Conservation (phyloP, 1,140 invertebrate species). For the Tribolium madens region DNA sequence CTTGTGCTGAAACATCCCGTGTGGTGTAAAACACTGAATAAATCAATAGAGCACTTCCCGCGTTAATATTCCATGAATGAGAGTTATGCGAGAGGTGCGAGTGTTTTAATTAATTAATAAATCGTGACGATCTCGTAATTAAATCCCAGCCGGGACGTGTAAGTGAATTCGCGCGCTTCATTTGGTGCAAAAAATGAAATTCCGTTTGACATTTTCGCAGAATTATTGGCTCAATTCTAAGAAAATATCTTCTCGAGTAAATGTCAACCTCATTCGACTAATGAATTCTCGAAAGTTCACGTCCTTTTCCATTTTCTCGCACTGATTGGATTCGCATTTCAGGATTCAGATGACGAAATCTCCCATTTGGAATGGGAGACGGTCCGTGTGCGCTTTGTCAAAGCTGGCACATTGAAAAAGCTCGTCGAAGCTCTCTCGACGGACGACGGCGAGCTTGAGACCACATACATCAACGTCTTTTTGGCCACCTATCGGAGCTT, state of each 20-base stretch:
- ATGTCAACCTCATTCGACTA: constrained; percentile 3
- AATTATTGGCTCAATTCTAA: background rate
- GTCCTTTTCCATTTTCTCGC: background rate
- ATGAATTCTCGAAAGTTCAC: constrained; percentile 6
- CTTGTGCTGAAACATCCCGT: background rate
- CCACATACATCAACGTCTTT: constrained; percentile 98
- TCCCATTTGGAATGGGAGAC: constrained; percentile 99
- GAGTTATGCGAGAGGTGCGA: constrained; percentile 3
- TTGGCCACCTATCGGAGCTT: constrained; percentile 93
- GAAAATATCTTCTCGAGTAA: too few species aligned
- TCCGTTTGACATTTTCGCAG: constrained; percentile 7
- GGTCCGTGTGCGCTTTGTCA: constrained; percentile 94
- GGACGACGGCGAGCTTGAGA: constrained; percentile 95
- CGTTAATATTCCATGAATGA: constrained; percentile 9
- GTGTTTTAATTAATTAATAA: constrained; percentile 33
- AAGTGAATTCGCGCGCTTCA: background rate
- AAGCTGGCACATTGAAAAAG: constrained; percentile 94
- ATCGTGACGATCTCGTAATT: background rate
- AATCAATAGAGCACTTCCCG: constrained; percentile 14
- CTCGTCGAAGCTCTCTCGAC: constrained; percentile 93
- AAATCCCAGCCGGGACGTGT: background rate
- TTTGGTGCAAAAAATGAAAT: background rate
- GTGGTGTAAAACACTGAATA: background rate
- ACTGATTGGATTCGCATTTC: constrained; percentile 49
- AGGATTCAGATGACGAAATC: constrained; percentile 90